phyloP scores from a whole-genome alignment of 2,113 vertebrate species.

The Apistogramma diplotaenia region DNA sequence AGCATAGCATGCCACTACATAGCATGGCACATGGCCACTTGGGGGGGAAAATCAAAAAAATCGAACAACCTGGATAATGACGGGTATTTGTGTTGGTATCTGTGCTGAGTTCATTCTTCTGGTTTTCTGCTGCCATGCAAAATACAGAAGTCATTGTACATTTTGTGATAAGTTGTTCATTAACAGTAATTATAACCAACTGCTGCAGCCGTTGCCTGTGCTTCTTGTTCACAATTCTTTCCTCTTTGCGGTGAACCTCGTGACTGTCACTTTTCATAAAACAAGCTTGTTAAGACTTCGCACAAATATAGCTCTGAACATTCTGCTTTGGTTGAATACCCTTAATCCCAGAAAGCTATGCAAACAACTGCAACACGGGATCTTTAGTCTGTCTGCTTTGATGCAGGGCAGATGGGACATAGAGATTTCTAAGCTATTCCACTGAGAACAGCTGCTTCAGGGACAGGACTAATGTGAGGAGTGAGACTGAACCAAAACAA shows the following conservation, averaged over 20 bases:
- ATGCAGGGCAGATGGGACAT: not conserved
- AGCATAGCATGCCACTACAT: not conserved
- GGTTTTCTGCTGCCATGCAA: too few relatives aligned
- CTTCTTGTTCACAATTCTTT: too few relatives aligned
- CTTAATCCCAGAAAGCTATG: not conserved
- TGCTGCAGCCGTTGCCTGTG: too few relatives aligned
- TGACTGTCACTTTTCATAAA: not conserved
- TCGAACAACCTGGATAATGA: not conserved
- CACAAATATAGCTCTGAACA: not conserved
- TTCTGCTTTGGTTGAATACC: not conserved
- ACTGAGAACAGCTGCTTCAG: not conserved
- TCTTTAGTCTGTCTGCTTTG: not conserved
- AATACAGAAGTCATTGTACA: not conserved
- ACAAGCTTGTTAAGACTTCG: not conserved
- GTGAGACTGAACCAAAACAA: not conserved
- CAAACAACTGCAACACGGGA: not conserved
- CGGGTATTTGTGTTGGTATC: not conserved
- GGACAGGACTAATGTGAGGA: not conserved
- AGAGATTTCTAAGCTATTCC: not conserved
- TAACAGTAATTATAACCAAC: too few relatives aligned
- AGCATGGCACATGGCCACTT: not conserved
- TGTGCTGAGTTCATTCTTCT: too few relatives aligned
- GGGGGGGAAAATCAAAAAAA: not conserved
- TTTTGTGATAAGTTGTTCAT: not conserved
- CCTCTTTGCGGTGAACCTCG: not conserved